Base-by-base conservation (phyloP, 1,140 invertebrate genomes). In the Asbolus verrucosus region DNA sequence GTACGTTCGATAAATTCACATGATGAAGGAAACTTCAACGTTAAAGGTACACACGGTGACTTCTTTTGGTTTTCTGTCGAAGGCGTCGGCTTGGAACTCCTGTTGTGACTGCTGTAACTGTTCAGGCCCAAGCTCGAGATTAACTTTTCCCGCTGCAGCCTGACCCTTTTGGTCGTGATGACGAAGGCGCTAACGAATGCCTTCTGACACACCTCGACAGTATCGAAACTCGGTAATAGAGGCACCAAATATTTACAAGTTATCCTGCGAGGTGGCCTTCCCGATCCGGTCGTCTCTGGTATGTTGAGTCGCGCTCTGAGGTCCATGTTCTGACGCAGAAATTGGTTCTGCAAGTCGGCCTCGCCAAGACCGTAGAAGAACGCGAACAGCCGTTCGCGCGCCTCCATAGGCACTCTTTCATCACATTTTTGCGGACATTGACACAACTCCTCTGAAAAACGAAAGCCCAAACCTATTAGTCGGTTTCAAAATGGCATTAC, bases 371-470 rank as follows among this genome's bases (percentile, higher is more conserved):
- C 81, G 67, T 82, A 82, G 72, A 85, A 86, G 54, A 84, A 81
- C 36, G 78, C 73, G 73, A 84, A 85, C 1, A 86, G 78, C 6
- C 75, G 73, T 24, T 81, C 77, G 38, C 83, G 76, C 4, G 80
- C 77, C 41, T 82, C 81, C 36, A 75, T 67, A 6, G 84, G 81
- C 16, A 86, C 81, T 65, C 82, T 78, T 43, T 82, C 81, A 41
- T 82, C 82, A 75, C 85, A 86, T 80, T 82, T 84, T 78, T 85
- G 85, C 4, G 84, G 84, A 69, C 85, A 86, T 39, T 83, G 80
- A 74, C 85, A 86, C 15, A 86, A 71, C 68, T 81, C 82, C n/a
- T 83, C 83, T 82, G 78, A 50, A 81, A 79, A 61, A 75, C 63
- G 62, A 30, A 15, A 63, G n/a, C n/a, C n/a, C n/a, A n/a, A n/a